phyloP scores from a whole-genome alignment of 2,797 vertebrate genomes.

The Balearica regulorum region DNA sequence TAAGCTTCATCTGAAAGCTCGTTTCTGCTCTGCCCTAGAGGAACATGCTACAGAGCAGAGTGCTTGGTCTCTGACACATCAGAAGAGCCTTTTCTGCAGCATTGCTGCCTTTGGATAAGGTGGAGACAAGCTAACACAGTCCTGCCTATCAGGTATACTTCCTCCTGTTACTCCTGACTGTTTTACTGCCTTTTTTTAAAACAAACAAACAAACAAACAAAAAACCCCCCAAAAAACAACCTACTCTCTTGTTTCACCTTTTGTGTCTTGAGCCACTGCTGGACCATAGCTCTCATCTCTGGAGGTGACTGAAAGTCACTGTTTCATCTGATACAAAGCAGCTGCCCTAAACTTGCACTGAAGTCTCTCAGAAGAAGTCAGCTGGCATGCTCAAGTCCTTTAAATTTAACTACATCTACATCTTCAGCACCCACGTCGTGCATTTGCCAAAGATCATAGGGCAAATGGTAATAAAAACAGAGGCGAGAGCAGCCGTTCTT shows the following conservation, averaged over 20 bases:
- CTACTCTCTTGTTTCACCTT: background rate
- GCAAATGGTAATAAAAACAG: background rate
- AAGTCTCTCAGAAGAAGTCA: background rate
- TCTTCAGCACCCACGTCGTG: accelerated
- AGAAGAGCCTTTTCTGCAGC: constrained; percentile 38
- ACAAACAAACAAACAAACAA: background rate
- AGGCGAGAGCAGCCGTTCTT: background rate
- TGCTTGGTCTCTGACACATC: constrained; percentile 52
- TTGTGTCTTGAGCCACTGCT: background rate
- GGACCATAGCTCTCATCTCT: background rate
- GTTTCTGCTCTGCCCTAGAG: constrained; percentile 31
- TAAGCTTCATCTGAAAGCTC: constrained; percentile 31
- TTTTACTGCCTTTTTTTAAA: background rate
- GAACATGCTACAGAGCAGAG: constrained; percentile 4
- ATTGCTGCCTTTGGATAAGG: constrained; percentile 28
- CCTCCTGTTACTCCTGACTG: constrained; percentile 4
- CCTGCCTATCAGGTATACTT: constrained; percentile 1
- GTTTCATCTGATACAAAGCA: background rate
- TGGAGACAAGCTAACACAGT: constrained; percentile 5
- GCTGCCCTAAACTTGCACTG: background rate
- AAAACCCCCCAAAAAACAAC: background rate
- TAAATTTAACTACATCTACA: background rate
- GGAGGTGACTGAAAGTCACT: constrained; percentile 1
- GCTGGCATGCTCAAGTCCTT: background rate
- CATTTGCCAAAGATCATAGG: background rate